Evolutionary conservation across 2,113 vertebrate species (phyloP), one percentile per base, ranked within the genome.

Genomic region (Etia nguti): DNA sequence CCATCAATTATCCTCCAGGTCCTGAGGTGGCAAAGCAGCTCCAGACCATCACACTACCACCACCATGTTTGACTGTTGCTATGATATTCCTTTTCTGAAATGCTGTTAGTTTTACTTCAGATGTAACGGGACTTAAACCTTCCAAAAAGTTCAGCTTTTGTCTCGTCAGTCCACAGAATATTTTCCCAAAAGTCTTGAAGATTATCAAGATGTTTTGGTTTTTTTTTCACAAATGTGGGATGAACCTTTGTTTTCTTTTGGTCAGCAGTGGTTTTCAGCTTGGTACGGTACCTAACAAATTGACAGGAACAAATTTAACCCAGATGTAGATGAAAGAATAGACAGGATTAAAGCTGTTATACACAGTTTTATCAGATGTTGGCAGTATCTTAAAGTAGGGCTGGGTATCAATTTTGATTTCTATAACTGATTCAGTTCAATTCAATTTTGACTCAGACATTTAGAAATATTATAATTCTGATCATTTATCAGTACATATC

Each of bases 371-470:
- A 57, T 26, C 22, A 62, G 60, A 65, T 65, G 31, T 65, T 36
- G 31, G 5, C 34, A 36, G 16, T 34, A 34, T 36, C 59, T 20
- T 62, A n/a, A n/a, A n/a, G n/a, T n/a, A 56, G 55, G 55, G 22
- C 55, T 56, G 22, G 55, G 12, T 56, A 3, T 26, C 1, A 0
- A 26, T 24, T 56, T 56, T 0, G 0, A 56, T 56, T 56, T 56
- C 55, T 56, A 2, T 26, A 26, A 56, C 22, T 24, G 6, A 56
- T 56, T 56, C 1, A 0, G 24, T 24, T 56, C 0, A 0, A 26
- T 56, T 56, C 2, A 26, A 56, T 26, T 26, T 56, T 26, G 24
- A 26, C 22, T 56, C 6, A 13, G 55, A n/a, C n/a, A n/a, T n/a
- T 13, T 22, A 56, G 22, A 56, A 56, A 56, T 26, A 56, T 24